Conservation (phyloP, 1,140 invertebrate species). For the Cotesia vestalis region DNA sequence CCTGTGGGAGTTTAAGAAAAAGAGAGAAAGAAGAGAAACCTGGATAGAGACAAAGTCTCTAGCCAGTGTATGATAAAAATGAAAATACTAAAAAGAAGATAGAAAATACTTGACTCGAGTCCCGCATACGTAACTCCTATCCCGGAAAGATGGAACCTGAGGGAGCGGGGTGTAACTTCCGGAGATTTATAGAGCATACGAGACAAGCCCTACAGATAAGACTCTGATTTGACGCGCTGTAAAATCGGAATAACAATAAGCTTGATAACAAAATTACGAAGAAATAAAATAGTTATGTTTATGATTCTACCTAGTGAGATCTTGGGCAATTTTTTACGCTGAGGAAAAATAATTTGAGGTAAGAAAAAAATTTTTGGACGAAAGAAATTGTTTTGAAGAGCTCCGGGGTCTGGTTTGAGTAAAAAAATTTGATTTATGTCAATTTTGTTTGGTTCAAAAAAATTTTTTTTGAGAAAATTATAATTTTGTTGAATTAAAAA, state of each 20-base stretch:
- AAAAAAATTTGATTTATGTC: too few species aligned
- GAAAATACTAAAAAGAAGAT: not conserved
- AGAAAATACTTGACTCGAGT: conserved; percentile 17
- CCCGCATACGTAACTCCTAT: conserved; percentile 21
- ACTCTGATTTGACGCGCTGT: conserved; percentile 3
- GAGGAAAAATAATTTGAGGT: too few species aligned
- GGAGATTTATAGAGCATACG: conserved; percentile 24
- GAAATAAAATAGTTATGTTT: too few species aligned
- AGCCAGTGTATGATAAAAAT: not conserved
- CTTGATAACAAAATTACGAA: not conserved
- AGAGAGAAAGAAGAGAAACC: not conserved
- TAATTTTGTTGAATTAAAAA: too few species aligned
- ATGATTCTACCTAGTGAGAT: too few species aligned
- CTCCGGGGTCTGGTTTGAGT: too few species aligned
- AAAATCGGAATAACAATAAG: conserved; percentile 20
- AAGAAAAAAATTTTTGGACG: too few species aligned
- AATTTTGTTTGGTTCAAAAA: too few species aligned
- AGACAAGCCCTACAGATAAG: conserved; percentile 15
- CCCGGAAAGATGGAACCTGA: too few species aligned
- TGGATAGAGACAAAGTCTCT: not conserved
- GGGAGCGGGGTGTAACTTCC: not conserved
- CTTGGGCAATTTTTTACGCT: too few species aligned
- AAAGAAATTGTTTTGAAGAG: too few species aligned
- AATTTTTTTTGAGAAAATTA: too few species aligned
- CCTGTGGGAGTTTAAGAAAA: not conserved